A percentile compares a stretch with the other conserved stretches of the same genome.
phyloP scores from a whole-genome alignment of 2,888 invertebrate genomes.

The Thecocarcelia acutangulata region DNA sequence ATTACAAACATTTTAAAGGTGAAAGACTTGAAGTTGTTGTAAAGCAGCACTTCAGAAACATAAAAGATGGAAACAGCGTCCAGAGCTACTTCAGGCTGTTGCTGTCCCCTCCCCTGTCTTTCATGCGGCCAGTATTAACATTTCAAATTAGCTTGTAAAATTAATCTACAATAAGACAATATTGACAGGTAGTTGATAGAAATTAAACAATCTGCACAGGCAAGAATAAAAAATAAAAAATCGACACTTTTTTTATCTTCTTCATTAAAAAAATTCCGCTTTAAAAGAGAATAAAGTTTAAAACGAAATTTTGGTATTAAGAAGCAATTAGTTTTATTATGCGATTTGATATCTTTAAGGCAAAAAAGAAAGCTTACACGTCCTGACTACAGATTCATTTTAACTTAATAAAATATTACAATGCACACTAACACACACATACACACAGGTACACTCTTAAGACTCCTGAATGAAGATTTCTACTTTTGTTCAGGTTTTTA shows the following conservation, averaged over 20 bases:
- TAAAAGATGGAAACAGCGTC: slow-evolving; percentile 23
- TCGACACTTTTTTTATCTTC: neutral
- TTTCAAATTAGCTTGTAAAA: slow-evolving; percentile 80
- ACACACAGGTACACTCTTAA: neutral
- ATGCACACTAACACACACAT: neutral
- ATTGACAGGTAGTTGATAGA: slow-evolving; percentile 56
- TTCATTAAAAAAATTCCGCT: neutral
- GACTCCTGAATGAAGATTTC: too few species aligned
- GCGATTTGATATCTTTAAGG: slow-evolving; percentile 8
- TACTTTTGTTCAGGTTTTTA: too few species aligned
- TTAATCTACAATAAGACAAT: slow-evolving; percentile 79
- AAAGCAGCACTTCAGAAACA: slow-evolving; percentile 44
- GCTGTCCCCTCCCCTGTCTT: neutral
- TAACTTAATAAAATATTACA: slow-evolving; percentile 39
- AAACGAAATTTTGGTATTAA: slow-evolving; percentile 76
- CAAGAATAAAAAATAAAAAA: slow-evolving; percentile 53
- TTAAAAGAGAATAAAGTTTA: slow-evolving; percentile 40
- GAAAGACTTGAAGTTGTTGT: slow-evolving; percentile 20
- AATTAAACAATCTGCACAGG: slow-evolving; percentile 33
- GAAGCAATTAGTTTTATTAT: slow-evolving; percentile 78
- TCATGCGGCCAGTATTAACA: slow-evolving; percentile 73
- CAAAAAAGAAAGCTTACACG: slow-evolving; percentile 34
- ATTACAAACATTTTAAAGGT: slow-evolving; percentile 17
- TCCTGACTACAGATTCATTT: slow-evolving; percentile 61
- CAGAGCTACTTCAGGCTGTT: neutral